Evolutionary conservation across 2,113 vertebrate genomes (phyloP).

Genomic region (Scatophagus argus): DNA sequence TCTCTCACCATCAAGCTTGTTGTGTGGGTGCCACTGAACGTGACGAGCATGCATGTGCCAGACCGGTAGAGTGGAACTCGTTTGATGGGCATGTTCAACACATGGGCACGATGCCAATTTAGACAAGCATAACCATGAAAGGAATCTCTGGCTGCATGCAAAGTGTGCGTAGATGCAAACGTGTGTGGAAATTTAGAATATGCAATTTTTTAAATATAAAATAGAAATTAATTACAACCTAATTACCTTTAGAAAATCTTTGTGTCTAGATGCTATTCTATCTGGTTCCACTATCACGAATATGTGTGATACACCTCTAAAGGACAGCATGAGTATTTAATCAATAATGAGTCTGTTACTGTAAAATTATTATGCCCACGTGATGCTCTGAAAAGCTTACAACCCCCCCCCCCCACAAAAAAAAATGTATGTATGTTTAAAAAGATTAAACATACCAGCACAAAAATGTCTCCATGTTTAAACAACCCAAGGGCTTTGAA

Average conservation of each 20-base stretch:
- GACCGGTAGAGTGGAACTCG: constrained; percentile 76
- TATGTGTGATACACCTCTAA: background rate
- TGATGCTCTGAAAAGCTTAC: background rate
- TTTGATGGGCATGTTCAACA: constrained; percentile 82
- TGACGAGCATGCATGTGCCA: constrained; percentile 80
- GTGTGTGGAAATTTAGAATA: constrained; percentile 1
- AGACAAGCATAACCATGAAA: constrained; percentile 76
- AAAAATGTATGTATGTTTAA: background rate
- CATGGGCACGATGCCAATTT: constrained; percentile 82
- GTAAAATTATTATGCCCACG: background rate
- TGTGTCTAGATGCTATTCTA: constrained; percentile 5
- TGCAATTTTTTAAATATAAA: background rate
- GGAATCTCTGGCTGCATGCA: constrained; percentile 56
- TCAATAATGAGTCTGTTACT: background rate
- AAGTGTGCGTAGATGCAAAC: constrained; percentile 40
- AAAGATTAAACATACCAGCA: background rate
- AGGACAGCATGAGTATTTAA: background rate
- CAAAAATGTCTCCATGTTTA: background rate
- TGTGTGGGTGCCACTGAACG: constrained; percentile 76
- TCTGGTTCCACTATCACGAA: background rate
- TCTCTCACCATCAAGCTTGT: constrained; percentile 63
- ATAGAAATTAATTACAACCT: background rate
- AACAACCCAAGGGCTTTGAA: background rate
- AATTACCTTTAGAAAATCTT: constrained; percentile 1
- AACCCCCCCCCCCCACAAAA: too few relatives aligned